Evolutionary conservation across 1,140 invertebrate genomes (phyloP), one percentile per base, ranked within the genome.

Genomic region (Chlorops oryzae): DNA sequence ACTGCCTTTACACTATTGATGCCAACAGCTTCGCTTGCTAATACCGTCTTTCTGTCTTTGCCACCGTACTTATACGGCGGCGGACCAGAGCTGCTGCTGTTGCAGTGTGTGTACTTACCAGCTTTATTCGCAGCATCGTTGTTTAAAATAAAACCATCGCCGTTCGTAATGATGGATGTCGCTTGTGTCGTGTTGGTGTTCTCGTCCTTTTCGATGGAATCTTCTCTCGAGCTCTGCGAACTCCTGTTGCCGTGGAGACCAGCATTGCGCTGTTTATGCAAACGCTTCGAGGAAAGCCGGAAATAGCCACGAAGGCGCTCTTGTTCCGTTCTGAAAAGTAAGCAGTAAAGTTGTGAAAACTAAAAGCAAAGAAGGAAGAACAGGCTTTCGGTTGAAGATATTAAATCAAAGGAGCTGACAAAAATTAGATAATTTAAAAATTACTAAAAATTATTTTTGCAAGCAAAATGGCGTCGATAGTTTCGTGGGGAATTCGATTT

Each of bases 271-370:
- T 40, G 64, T 40, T 63, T 67, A 5, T 47, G 20, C 35, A 63
- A 61, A 23, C 61, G 51, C 35, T 65, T 68, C 3, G 64, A 53
- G 0, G 69, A 71, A 25, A 82, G 76, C 2, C 79, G 75, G 53
- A 83, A 81, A 59, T 83, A 83, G 27, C 80, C 79, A n/a, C 75
- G 72, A 0, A 84, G 63, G 25, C 80, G 71, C 59, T 83, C 80
- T 57, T 82, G 82, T 17, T 80, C 76, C 4, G 75, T 67, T 46
- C 79, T 81, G 65, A 7, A 65, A 65, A 46, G 28, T 32, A 32
- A 32, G n/a, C n/a, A 32, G n/a, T 5, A 9, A 17, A 40, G 17
- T 10, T 17, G 17, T 12, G 21, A 21, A 32, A 17, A 32, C 13
- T 22, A 7, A 32, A 0, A 40, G 22, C 17, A 46, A 39, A 34